phyloP scores from a whole-genome alignment of 1,140 invertebrate species.

The Scaptomyza hsui region DNA sequence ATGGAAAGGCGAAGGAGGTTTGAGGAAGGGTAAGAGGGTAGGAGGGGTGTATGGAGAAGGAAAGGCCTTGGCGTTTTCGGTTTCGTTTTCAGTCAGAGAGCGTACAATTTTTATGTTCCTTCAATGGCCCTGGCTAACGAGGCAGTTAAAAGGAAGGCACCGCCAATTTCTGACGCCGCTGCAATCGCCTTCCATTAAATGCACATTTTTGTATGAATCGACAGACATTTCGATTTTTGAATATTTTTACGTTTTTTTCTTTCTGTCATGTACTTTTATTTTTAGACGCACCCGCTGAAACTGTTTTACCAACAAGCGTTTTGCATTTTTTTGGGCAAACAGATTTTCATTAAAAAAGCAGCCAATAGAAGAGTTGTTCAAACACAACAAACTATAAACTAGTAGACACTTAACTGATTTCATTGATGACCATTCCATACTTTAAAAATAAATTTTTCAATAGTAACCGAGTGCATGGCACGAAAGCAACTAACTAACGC shows the following conservation, averaged over 20 bases:
- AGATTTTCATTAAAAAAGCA: slow-evolving; percentile 27
- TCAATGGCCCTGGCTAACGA: slow-evolving; percentile 60
- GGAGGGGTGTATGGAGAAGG: background rate
- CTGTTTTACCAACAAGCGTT: slow-evolving; percentile 37
- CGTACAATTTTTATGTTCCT: slow-evolving; percentile 51
- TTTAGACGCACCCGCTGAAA: slow-evolving; percentile 15
- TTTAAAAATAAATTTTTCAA: slow-evolving; percentile 4
- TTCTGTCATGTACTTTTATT: background rate
- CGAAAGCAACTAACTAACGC: background rate
- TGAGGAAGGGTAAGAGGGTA: too few relatives aligned
- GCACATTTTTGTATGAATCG: slow-evolving; percentile 46
- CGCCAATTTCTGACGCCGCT: slow-evolving; percentile 45
- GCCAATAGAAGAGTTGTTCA: slow-evolving; percentile 18
- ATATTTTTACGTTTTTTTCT: background rate
- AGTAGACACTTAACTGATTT: slow-evolving; percentile 44
- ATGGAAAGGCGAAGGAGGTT: slow-evolving; percentile 4
- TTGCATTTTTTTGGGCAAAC: slow-evolving; percentile 41
- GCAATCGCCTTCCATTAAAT: slow-evolving; percentile 67
- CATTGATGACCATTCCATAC: slow-evolving; percentile 6
- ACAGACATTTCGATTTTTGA: slow-evolving; percentile 9
- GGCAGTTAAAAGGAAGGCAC: slow-evolving; percentile 60
- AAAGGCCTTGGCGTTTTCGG: slow-evolving; percentile 35
- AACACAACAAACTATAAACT: slow-evolving; percentile 13
- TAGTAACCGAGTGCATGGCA: slow-evolving; percentile 2
- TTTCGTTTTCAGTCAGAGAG: slow-evolving; percentile 59